phyloP scores from a whole-genome alignment of 2,797 vertebrate genomes.

The Tangara arthus region DNA sequence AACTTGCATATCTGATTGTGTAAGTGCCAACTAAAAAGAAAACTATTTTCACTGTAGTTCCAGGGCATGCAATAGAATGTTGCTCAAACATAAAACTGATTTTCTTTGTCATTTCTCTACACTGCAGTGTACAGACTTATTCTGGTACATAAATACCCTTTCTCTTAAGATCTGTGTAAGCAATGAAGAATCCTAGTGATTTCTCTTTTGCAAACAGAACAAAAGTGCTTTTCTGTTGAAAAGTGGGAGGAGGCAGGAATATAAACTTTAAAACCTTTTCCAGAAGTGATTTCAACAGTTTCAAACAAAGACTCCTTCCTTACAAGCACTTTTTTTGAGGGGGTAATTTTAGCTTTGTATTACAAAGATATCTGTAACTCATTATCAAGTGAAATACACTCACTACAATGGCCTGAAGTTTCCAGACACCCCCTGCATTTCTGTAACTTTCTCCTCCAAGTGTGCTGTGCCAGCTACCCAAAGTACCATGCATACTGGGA shows the following conservation, averaged over 20 bases:
- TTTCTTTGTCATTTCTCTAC: not conserved
- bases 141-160: not conserved
- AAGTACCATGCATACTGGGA: not conserved
- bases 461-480: not conserved
- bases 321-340: not conserved
- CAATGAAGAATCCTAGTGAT: not conserved
- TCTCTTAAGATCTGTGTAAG: not conserved
- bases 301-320: not conserved
- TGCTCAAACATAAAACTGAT: not conserved
- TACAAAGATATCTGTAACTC: not conserved
- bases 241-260: not conserved
- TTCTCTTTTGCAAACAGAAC: conserved; percentile 1
- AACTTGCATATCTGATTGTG: not conserved
- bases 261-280: not conserved
- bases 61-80: accelerated
- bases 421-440: not conserved
- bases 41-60: not conserved
- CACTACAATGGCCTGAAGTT: not conserved
- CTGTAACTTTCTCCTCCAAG: not conserved
- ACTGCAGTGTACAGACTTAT: not conserved
- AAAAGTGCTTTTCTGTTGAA: not conserved
- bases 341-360: not conserved
- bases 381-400: not conserved
- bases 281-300: not conserved
- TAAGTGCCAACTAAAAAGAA: not conserved